phyloP scores from a whole-genome alignment of 53 echinoderm and acorn worm genomes.

The Luidia sarsii region DNA sequence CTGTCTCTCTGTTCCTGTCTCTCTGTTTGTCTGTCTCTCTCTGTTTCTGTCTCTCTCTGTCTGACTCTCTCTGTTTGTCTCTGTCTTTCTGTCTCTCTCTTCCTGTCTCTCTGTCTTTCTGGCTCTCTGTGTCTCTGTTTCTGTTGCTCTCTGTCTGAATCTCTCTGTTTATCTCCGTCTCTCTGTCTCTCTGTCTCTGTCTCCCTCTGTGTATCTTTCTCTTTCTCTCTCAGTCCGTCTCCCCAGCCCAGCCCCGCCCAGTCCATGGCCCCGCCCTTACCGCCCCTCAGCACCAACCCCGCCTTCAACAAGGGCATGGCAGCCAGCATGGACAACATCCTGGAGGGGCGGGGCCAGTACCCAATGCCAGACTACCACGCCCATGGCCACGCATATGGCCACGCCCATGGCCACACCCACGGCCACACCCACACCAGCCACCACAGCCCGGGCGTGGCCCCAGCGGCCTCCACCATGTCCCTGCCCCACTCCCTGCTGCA shows the following conservation, averaged over 20 bases:
- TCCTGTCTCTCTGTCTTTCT: no score
- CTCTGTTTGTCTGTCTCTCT: no score
- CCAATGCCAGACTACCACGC: constrained; percentile 81
- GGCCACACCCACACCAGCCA: constrained; percentile 50
- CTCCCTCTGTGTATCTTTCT: no score
- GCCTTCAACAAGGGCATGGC: constrained; percentile 61
- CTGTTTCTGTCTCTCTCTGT: no score
- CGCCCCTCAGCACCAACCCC: constrained; percentile 51
- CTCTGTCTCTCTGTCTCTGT: no score
- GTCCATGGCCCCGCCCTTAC: constrained; percentile 19
- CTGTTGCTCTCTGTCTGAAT: no score
- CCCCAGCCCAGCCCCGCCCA: not conserved
- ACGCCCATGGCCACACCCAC: constrained; percentile 71
- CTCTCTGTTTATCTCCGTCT: no score
- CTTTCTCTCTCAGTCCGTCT: not conserved
- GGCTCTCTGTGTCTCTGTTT: no score
- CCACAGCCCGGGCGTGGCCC: constrained; percentile 53
- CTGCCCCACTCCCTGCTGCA: constrained; percentile 60
- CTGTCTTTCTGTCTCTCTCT: no score
- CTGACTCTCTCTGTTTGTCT: no score
- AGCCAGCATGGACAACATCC: constrained; percentile 80
- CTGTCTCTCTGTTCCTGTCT: no score
- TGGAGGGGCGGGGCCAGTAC: constrained; percentile 62
- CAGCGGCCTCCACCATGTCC: constrained; percentile 67
- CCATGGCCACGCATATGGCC: not conserved